These are phyloP conservation scores for Luidia sarsii DNA, from an alignment of 53 echinoderm and acorn worm species.

Conservation along the genomic window DNA sequence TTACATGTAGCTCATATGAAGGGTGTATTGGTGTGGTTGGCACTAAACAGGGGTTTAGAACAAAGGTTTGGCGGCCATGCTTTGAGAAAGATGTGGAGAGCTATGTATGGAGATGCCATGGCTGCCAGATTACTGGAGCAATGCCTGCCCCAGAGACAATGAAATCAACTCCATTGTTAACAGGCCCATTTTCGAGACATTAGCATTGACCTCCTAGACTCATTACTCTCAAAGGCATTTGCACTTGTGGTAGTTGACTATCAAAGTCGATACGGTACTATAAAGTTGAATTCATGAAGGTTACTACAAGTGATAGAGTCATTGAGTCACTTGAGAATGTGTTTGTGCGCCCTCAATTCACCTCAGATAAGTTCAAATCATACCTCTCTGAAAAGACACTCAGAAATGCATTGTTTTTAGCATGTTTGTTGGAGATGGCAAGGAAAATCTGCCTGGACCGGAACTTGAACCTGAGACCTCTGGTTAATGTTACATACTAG, in stretches of 20 bases:
- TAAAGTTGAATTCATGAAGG: constrained; percentile 56
- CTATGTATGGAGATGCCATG: constrained; percentile 44
- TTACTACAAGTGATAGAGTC: constrained; percentile 28
- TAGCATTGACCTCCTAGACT: constrained; percentile 32
- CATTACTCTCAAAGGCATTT: constrained; percentile 46
- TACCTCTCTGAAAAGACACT: constrained; percentile 38
- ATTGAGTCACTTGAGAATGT: constrained; percentile 42
- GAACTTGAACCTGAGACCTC: no score
- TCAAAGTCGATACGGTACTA: constrained; percentile 40
- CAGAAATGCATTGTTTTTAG: no score
- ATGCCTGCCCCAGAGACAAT: constrained; percentile 50
- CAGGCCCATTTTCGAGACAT: constrained; percentile 52
- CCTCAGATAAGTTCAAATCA: constrained; percentile 21
- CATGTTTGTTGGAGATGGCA: no score
- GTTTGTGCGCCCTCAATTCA: constrained; percentile 42
- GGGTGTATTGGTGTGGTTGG: constrained; percentile 61
- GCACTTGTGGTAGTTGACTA: constrained; percentile 45
- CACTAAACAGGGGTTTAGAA: constrained; percentile 62
- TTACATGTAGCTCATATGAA: constrained; percentile 38
- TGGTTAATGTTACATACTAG: no score
- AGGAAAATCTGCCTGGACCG: no score
- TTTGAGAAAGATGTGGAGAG: constrained; percentile 63
- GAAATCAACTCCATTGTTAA: constrained; percentile 14
- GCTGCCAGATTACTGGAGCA: constrained; percentile 44
- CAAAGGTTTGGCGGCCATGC: constrained; percentile 71